phyloP scores from a whole-genome alignment of 2,888 invertebrate species.

The Volucella zonaria region DNA sequence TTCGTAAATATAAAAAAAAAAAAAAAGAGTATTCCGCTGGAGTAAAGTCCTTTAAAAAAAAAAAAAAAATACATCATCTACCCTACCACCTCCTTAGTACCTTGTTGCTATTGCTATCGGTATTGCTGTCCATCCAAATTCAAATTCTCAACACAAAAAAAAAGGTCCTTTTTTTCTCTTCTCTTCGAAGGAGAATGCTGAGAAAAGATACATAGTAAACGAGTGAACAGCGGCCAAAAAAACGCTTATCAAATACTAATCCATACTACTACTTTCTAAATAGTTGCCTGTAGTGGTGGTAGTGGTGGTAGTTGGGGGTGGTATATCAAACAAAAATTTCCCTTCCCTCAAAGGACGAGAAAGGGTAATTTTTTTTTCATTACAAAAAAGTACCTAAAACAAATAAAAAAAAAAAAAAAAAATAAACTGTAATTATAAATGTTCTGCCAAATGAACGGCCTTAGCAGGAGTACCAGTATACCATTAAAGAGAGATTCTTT shows the following conservation, averaged over 20 bases:
- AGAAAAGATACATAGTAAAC: not conserved
- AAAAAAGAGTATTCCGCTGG: not conserved
- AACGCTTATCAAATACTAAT: constrained; percentile 14
- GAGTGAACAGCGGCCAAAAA: not conserved
- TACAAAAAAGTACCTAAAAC: constrained; percentile 33
- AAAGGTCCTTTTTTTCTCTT: constrained; percentile 5
- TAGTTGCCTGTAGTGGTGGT: constrained; percentile 23
- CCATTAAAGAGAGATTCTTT: constrained; percentile 37
- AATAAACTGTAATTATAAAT: constrained; percentile 68
- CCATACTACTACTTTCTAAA: constrained; percentile 18
- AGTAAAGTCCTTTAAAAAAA: not conserved
- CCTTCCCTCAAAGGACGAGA: not conserved
- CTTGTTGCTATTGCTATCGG: not conserved
- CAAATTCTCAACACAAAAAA: not conserved
- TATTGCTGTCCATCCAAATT: constrained; percentile 32
- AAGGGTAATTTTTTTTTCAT: constrained; percentile 37
- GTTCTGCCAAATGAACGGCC: constrained; percentile 61
- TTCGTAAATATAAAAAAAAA: not conserved
- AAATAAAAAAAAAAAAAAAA: not conserved
- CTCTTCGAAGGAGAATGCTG: constrained; percentile 30
- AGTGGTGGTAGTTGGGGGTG: constrained; percentile 1
- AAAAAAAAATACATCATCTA: not conserved
- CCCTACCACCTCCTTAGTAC: not conserved
- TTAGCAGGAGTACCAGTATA: constrained; percentile 43
- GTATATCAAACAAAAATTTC: constrained; percentile 4